Evolutionary conservation across 1,140 invertebrate genomes (phyloP).

Genomic region (Mycetomoellerius zeteki): DNA sequence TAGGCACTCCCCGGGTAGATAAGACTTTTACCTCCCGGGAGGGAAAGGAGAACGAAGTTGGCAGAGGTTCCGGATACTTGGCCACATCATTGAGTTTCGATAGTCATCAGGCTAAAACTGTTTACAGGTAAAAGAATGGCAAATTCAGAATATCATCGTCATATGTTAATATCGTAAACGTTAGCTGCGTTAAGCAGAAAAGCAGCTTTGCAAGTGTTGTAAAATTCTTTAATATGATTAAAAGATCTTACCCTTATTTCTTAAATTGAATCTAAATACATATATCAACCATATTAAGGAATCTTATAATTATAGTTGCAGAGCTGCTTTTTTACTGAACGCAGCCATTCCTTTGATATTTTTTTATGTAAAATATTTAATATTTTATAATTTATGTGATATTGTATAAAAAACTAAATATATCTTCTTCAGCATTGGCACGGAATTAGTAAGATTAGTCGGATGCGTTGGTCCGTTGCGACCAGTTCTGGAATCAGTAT

Average conservation of each 20-base stretch:
- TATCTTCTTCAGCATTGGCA: constrained; percentile 91
- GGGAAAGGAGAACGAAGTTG: constrained; percentile 88
- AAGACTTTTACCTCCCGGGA: constrained; percentile 91
- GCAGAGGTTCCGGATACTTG: constrained; percentile 91
- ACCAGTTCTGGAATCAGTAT: constrained; percentile 96
- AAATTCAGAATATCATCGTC: not conserved
- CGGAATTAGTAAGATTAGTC: constrained; percentile 94
- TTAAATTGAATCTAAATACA: too few species aligned
- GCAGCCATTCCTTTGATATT: not conserved
- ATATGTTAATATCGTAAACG: not conserved
- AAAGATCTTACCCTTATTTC: too few species aligned
- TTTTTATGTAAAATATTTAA: not conserved
- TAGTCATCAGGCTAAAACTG: constrained; percentile 93
- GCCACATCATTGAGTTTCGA: constrained; percentile 92
- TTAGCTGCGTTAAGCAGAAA: not conserved
- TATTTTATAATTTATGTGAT: not conserved
- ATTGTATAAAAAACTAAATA: constrained; percentile 2
- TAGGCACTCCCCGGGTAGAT: constrained; percentile 93
- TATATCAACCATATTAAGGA: too few species aligned
- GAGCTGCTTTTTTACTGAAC: too few species aligned
- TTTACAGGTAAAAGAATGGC: constrained; percentile 91
- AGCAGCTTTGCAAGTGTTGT: too few species aligned
- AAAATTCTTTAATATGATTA: too few species aligned
- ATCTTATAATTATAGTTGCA: too few species aligned
- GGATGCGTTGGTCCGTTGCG: constrained; percentile 94